Conservation (phyloP, 2,113 vertebrate genomes). For the Meriones unguiculatus region DNA sequence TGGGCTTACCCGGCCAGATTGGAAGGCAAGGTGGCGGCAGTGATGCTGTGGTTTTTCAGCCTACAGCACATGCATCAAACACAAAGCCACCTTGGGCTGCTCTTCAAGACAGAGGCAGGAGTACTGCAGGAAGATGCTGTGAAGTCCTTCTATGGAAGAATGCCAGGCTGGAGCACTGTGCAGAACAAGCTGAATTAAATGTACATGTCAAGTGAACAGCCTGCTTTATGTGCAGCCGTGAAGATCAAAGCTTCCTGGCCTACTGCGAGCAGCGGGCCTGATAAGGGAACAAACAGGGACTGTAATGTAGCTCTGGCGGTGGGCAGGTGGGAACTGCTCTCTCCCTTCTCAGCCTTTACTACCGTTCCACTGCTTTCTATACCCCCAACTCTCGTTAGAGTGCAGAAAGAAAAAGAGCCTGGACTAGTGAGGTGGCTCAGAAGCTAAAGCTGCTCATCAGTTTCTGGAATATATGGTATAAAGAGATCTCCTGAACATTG, state of each 20-base stretch:
- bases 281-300: slow-evolving; percentile 76
- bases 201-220: slow-evolving; percentile 87
- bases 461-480: not conserved
- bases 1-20: slow-evolving; percentile 83
- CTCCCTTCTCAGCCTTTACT: slow-evolving; percentile 54
- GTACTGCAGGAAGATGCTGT: slow-evolving; percentile 83
- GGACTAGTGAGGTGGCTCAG: not conserved
- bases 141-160: slow-evolving; percentile 88
- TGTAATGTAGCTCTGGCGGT: slow-evolving; percentile 41
- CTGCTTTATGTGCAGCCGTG: slow-evolving; percentile 84
- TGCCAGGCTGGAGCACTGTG: slow-evolving; percentile 85
- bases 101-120: slow-evolving; percentile 84
- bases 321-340: slow-evolving; percentile 48
- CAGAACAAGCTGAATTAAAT: slow-evolving; percentile 86
- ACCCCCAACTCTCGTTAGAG: not conserved
- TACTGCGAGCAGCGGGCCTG: slow-evolving; percentile 72
- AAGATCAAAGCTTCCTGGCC: slow-evolving; percentile 84
- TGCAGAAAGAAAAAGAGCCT: not conserved
- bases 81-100: slow-evolving; percentile 86
- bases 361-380: not conserved
- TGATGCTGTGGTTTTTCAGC: slow-evolving; percentile 61
- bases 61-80: slow-evolving; percentile 75
- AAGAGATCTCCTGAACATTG: not conserved
- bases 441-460: too few species aligned
- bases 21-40: slow-evolving; percentile 13